These are phyloP conservation scores for Stegophylla sp. DNA, from an alignment of 2,888 invertebrate species.

Conservation along the genomic window DNA sequence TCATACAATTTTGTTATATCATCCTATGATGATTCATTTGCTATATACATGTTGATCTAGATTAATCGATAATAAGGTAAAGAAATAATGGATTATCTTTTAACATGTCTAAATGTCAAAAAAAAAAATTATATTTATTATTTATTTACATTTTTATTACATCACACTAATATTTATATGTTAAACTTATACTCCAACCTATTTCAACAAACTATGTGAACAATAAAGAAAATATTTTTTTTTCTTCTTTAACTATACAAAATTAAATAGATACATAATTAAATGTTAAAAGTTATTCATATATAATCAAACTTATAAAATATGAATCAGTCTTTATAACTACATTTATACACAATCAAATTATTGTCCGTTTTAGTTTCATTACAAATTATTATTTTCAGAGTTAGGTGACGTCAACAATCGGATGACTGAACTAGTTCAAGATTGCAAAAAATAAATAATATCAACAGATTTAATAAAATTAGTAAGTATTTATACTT, in stretches of 20 bases:
- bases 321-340: constrained; percentile 30
- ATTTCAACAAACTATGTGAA: too few species aligned
- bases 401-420: constrained; percentile 39
- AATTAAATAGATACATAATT: neutral
- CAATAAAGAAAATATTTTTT: too few species aligned
- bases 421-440: constrained; percentile 46
- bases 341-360: constrained; percentile 1
- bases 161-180: neutral
- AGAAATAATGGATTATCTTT: too few species aligned
- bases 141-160: neutral
- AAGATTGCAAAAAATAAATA: constrained; percentile 51
- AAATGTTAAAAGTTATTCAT: neutral
- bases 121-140: neutral
- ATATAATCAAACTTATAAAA: constrained; percentile 7
- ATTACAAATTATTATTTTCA: constrained; percentile 48
- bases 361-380: constrained; percentile 26
- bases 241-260: too few species aligned
- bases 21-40: too few species aligned
- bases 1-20: too few species aligned
- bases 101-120: too few species aligned
- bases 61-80: too few species aligned
- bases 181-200: neutral
- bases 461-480: neutral
- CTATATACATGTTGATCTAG: too few species aligned
- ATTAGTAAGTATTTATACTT: neutral